A percentile compares a stretch with the other conserved stretches of the same genome.
phyloP scores from a whole-genome alignment of 2,797 vertebrate species.

The Centropyge bicolor region DNA sequence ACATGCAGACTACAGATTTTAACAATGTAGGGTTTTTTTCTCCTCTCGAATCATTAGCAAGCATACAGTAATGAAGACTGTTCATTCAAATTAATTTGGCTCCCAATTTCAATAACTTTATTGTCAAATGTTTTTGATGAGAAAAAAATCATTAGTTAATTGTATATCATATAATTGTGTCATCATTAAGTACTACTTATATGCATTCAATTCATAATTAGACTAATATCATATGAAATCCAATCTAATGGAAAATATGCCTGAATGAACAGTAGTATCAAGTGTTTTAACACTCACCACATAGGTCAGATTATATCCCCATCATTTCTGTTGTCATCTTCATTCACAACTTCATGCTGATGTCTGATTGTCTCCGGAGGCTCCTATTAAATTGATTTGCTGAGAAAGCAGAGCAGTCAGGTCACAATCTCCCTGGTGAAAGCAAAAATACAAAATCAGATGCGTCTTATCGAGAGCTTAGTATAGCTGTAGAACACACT shows the following conservation, averaged over 20 bases:
- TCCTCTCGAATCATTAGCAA: neutral
- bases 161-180: too few relatives aligned
- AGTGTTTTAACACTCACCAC: constrained; percentile 41
- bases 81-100: neutral
- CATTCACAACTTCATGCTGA: neutral
- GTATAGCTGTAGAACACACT: neutral
- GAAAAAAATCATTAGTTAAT: neutral
- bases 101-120: neutral
- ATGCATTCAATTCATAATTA: neutral
- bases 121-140: neutral
- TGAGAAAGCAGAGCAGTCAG: neutral
- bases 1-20: neutral
- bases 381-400: neutral
- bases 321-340: neutral
- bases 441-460: constrained; percentile 13
- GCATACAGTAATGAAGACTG: neutral
- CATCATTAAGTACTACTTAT: neutral
- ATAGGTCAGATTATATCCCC: constrained; percentile 11
- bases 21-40: neutral
- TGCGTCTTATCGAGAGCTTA: neutral
- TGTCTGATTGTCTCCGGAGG: neutral
- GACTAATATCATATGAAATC: neutral
- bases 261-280: neutral
- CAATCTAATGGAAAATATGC: neutral
- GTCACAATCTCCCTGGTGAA: neutral